Conservation (phyloP, 1,140 invertebrate genomes). For the Matsumurasca onukii region DNA sequence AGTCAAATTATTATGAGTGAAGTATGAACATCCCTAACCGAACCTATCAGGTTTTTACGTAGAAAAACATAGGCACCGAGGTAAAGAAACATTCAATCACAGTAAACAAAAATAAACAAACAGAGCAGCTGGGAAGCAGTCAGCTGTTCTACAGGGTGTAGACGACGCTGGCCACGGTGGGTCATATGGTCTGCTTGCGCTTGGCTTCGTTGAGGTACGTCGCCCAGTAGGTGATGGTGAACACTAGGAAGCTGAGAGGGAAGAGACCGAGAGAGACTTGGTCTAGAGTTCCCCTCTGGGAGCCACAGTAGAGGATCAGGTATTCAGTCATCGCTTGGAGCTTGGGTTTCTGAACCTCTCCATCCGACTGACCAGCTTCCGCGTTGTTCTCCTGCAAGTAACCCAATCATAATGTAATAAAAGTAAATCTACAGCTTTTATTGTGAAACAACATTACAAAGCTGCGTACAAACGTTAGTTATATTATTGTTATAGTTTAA, state of each 20-base stretch:
- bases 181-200: constrained; percentile 41
- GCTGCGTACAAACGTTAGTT: too few relatives aligned
- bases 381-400: constrained; percentile 28
- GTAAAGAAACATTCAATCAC: too few relatives aligned
- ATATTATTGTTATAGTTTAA: too few relatives aligned
- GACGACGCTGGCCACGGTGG: not conserved
- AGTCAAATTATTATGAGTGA: too few relatives aligned
- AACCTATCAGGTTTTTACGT: too few relatives aligned
- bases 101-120: too few relatives aligned
- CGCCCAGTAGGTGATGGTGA: constrained; percentile 69
- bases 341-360: constrained; percentile 29
- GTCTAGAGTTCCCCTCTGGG: constrained; percentile 56
- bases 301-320: constrained; percentile 58
- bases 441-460: too few relatives aligned
- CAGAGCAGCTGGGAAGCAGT: too few relatives aligned
- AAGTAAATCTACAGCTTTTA: too few relatives aligned
- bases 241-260: constrained; percentile 64
- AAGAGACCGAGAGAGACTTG: constrained; percentile 64
- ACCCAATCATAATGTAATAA: too few relatives aligned
- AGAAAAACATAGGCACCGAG: too few relatives aligned
- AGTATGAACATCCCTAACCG: too few relatives aligned
- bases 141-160: not conserved
- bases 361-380: constrained; percentile 26
- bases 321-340: constrained; percentile 46
- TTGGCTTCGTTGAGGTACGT: constrained; percentile 59